These are phyloP conservation scores for Bolborhynchus lineola DNA, from an alignment of 2,113 vertebrate genomes.

Conservation along the genomic window DNA sequence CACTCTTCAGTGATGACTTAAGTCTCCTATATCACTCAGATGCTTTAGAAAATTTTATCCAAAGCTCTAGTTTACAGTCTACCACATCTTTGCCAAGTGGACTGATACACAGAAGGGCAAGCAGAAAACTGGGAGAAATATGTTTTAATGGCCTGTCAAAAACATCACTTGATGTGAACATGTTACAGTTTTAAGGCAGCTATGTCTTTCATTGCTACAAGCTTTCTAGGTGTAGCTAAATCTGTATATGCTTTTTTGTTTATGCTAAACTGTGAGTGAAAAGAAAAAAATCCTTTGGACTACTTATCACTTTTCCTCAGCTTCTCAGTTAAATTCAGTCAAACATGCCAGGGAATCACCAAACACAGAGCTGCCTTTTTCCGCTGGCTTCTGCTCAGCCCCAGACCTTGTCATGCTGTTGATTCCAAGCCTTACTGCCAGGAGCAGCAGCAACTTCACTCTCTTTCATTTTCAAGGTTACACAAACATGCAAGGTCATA, in stretches of 20 bases:
- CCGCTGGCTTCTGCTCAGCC: slow-evolving; percentile 48
- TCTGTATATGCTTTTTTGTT: not conserved
- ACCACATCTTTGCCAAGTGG: not conserved
- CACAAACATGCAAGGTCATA: not conserved
- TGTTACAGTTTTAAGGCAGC: not conserved
- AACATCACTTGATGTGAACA: not conserved
- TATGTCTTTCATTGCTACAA: not conserved
- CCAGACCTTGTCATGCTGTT: slow-evolving; percentile 23
- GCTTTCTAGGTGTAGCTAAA: slow-evolving; percentile 2
- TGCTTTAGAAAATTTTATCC: not conserved
- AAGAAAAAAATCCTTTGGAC: not conserved
- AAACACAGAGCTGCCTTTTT: slow-evolving; percentile 43
- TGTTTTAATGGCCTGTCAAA: slow-evolving; percentile 17
- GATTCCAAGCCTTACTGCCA: slow-evolving; percentile 15
- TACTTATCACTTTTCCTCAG: not conserved
- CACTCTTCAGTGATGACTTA: not conserved
- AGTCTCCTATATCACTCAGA: not conserved
- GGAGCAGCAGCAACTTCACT: slow-evolving; percentile 18
- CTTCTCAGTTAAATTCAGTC: slow-evolving; percentile 34
- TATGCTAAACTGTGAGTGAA: not conserved
- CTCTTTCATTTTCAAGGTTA: slow-evolving; percentile 56
- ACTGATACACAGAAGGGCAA: not conserved
- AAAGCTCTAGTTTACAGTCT: not conserved
- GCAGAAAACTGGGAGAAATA: not conserved
- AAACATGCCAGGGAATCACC: slow-evolving; percentile 1